Percentiles rank a stretch among this genome's conserved stretches.
phyloP scores from a whole-genome alignment of 1,140 invertebrate species.

The Saccostrea glomerata region DNA sequence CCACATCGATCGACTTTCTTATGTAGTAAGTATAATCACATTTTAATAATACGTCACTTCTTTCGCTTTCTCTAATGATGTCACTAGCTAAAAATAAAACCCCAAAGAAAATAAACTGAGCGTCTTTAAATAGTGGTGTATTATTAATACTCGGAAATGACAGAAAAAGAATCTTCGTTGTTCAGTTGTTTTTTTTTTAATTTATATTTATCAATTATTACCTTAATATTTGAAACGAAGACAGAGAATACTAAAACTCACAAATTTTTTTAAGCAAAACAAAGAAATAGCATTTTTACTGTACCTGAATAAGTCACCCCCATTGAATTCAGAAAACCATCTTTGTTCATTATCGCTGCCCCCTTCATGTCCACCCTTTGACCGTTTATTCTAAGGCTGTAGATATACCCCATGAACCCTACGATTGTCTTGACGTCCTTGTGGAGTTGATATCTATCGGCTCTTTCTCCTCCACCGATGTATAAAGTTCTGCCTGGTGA shows the following conservation, averaged over 20 bases:
- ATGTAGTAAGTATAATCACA: constrained; percentile 28
- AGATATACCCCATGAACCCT: background rate
- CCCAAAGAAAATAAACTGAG: background rate
- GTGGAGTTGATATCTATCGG: background rate
- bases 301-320: background rate
- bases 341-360: background rate
- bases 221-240: too few species aligned
- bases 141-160: too few species aligned
- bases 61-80: constrained; percentile 5
- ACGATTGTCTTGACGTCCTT: background rate
- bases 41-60: constrained; percentile 10
- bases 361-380: constrained; percentile 17
- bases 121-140: too few species aligned
- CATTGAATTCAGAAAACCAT: constrained; percentile 26
- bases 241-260: too few species aligned
- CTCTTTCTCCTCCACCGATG: constrained; percentile 41
- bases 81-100: constrained; percentile 12
- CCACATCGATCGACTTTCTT: background rate
- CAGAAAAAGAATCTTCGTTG: too few species aligned
- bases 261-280: too few species aligned
- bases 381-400: constrained; percentile 10
- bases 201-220: too few species aligned
- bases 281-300: background rate
- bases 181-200: too few species aligned
- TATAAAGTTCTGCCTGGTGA: background rate